Base-by-base conservation (phyloP, 2,888 invertebrate species). In the Ganaspis brasiliensis region DNA sequence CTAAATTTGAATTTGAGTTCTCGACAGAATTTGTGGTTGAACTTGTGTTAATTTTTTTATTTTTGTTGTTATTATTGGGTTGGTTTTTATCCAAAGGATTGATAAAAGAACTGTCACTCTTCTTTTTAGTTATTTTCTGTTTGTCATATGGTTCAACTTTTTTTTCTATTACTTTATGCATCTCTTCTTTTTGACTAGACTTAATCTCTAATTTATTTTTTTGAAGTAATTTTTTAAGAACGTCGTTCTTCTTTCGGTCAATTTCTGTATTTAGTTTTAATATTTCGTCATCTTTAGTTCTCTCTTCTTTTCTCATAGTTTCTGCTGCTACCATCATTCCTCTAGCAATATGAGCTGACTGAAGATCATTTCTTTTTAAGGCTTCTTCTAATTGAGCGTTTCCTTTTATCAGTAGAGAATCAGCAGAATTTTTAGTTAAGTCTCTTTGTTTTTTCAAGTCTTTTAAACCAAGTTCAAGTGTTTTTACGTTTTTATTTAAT, bases 281-380 rank as follows among this genome's bases (percentile, higher is more conserved):
- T 2, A 52, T 52, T 52, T 52, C 16, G 16, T 16, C 16, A 9
- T 21, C 55, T 55, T 55, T 55, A 24, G 55, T 55, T 55, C 55
- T 55, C 10, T 55, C 21, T 55, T 55, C 21, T 21, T 9, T 55
- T 24, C 9, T 55, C 52, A 19, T 4, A 8, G 3, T 52, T 12
- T 55, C 55, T 55, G 21, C 21, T 55, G 55, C 55, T 19, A 24
- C 21, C 55, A 55, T 55, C 55, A 55, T 24, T 55, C 21, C 24
- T 21, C 55, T 55, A 9, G 55, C 49, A 49, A 49, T 49, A n/a
- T 49, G 49, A 49, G 49, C 49, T 49, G 49, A 5, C n/a, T 49
- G 2, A 14, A 56, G 24, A 26, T 56, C 56, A 14, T 56, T 56
- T 2, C 24, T 56, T 24, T 10, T 56, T 56, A 56, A 26, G 5